Conservation (phyloP, 2,888 invertebrate genomes). For the Phortica magna region DNA sequence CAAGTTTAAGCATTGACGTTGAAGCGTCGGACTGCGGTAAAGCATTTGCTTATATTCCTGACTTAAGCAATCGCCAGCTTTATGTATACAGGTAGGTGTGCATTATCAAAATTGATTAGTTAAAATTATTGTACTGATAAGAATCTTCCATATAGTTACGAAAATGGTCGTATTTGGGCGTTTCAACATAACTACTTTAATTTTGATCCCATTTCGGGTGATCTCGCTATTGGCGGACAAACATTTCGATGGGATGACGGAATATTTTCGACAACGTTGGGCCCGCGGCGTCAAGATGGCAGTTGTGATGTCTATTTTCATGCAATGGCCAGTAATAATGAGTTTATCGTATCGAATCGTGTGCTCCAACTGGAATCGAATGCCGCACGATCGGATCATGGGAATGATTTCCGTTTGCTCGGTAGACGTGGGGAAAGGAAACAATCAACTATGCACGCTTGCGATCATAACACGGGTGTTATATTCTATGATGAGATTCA, state of each 20-base stretch:
- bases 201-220: constrained; percentile 85
- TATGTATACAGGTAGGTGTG: constrained; percentile 77
- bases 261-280: constrained; percentile 85
- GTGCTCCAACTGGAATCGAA: constrained; percentile 80
- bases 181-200: constrained; percentile 86
- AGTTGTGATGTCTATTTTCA: constrained; percentile 86
- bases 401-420: constrained; percentile 80
- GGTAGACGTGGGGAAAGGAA: constrained; percentile 83
- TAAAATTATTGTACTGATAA: neutral
- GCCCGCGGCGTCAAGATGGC: constrained; percentile 79
- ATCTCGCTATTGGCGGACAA: constrained; percentile 83
- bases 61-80: constrained; percentile 68
- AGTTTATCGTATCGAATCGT: constrained; percentile 85
- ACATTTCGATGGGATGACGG: constrained; percentile 90
- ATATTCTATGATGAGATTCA: constrained; percentile 86
- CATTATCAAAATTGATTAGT: neutral
- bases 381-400: constrained; percentile 80
- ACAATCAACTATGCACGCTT: constrained; percentile 85
- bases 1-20: constrained; percentile 85
- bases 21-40: constrained; percentile 80
- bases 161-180: constrained; percentile 84
- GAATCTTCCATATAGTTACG: constrained; percentile 76
- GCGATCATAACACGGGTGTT: constrained; percentile 81
- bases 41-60: constrained; percentile 85
- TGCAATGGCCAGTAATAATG: constrained; percentile 84